These are phyloP conservation scores for Sardinella longiceps DNA, from an alignment of 2,797 vertebrate genomes.

Conservation along the genomic window DNA sequence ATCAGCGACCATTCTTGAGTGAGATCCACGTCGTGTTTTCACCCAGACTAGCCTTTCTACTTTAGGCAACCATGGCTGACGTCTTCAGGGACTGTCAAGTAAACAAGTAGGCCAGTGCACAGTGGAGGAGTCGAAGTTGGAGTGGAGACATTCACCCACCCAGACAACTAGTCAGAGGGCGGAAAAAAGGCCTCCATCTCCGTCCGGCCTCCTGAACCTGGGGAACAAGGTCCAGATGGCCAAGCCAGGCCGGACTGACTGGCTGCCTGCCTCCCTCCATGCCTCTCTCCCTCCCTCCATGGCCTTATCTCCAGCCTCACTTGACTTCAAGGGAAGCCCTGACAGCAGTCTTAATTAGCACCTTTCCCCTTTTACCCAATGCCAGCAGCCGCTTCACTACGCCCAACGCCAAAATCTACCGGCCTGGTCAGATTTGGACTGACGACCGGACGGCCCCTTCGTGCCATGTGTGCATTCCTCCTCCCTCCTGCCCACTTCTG, in stretches of 20 bases:
- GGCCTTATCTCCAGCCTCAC: conserved; percentile 73
- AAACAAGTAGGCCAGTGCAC: conserved; percentile 5
- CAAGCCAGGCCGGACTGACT: conserved; percentile 56
- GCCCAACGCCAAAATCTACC: not conserved
- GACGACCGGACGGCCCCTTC: conserved; percentile 3
- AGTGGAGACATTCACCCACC: not conserved
- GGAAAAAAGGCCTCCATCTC: not conserved
- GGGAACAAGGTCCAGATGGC: conserved; percentile 76
- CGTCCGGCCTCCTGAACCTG: conserved; percentile 35
- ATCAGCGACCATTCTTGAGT: not conserved
- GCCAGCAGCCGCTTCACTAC: conserved; percentile 48
- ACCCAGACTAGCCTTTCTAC: not conserved
- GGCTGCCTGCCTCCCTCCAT: conserved; percentile 49
- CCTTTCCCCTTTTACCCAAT: conserved; percentile 63
- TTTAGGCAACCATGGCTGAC: not conserved
- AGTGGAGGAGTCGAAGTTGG: not conserved
- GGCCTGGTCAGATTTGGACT: not conserved
- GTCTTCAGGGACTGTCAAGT: not conserved
- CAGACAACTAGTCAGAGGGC: conserved; percentile 3
- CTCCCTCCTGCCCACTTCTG: conserved; percentile 13
- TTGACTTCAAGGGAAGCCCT: conserved; percentile 76
- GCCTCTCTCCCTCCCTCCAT: not conserved
- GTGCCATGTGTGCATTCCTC: conserved; percentile 35
- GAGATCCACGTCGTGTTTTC: not conserved
- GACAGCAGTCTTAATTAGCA: conserved; percentile 80